These are phyloP conservation scores for Apaloderma vittatum DNA, from an alignment of 2,113 vertebrate species.

Conservation along the genomic window DNA sequence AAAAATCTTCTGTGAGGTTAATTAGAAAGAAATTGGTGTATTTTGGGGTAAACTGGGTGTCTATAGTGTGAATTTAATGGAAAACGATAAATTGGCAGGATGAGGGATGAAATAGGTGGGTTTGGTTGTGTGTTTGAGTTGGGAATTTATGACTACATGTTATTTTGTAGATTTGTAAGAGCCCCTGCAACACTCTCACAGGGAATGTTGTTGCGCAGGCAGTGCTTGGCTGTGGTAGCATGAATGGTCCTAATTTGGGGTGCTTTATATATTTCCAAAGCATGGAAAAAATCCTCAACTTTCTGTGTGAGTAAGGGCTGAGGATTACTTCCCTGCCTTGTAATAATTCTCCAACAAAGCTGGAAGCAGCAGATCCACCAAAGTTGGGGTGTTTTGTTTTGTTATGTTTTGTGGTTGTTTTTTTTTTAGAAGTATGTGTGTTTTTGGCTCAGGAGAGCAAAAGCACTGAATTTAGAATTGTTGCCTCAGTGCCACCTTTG, in stretches of 20 bases:
- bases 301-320: background rate
- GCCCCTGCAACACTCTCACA: background rate
- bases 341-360: background rate
- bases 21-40: background rate
- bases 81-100: background rate
- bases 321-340: background rate
- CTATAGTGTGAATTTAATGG: background rate
- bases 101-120: background rate
- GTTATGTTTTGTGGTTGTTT: too few relatives aligned
- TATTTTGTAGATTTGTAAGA: background rate
- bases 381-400: background rate
- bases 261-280: too few relatives aligned
- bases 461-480: background rate
- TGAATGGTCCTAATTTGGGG: background rate
- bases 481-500: background rate
- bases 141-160: background rate
- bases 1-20: background rate
- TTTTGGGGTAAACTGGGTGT: background rate
- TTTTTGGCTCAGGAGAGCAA: background rate
- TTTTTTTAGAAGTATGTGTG: background rate
- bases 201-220: background rate
- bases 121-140: background rate
- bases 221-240: background rate
- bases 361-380: background rate
- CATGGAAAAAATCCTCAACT: background rate